Percentiles rank a stretch among this genome's conserved stretches.
These are phyloP conservation scores for Lichenostomus cassidix DNA, from an alignment of 2,113 vertebrate species.

Conservation along the genomic window DNA sequence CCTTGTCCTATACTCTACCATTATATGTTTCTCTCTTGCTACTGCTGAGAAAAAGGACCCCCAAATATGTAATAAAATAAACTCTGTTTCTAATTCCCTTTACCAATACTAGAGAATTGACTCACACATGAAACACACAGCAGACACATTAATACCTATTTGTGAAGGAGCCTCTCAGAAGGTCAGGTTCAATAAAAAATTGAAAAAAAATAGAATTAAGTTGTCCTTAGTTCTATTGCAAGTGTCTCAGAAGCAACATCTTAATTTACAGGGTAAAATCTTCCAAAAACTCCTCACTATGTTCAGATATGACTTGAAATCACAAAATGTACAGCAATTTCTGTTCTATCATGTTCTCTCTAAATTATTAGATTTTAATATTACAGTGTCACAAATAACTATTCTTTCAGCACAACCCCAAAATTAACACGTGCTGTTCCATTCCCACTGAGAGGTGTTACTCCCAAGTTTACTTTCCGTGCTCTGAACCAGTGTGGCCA, in stretches of 20 bases:
- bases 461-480: not conserved
- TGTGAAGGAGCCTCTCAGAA: not conserved
- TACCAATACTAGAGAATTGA: not conserved
- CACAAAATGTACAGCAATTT: not conserved
- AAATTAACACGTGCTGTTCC: not conserved
- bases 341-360: not conserved
- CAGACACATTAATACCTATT: not conserved
- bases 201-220: not conserved
- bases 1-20: not conserved
- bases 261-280: not conserved
- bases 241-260: not conserved
- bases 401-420: not conserved
- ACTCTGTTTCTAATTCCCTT: not conserved
- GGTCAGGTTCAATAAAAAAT: not conserved
- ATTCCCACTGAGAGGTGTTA: accelerated
- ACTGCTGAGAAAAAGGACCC: not conserved
- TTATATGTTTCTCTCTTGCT: not conserved
- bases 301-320: not conserved
- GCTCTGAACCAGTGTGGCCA: not conserved
- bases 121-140: not conserved
- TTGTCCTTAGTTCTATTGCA: not conserved
- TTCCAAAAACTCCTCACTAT: not conserved
- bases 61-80: not conserved
- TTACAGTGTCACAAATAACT: not conserved
- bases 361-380: not conserved